Percentiles rank a stretch among this genome's conserved stretches.
phyloP scores from a whole-genome alignment of 2,888 invertebrate genomes.

The Phengaris arion region DNA sequence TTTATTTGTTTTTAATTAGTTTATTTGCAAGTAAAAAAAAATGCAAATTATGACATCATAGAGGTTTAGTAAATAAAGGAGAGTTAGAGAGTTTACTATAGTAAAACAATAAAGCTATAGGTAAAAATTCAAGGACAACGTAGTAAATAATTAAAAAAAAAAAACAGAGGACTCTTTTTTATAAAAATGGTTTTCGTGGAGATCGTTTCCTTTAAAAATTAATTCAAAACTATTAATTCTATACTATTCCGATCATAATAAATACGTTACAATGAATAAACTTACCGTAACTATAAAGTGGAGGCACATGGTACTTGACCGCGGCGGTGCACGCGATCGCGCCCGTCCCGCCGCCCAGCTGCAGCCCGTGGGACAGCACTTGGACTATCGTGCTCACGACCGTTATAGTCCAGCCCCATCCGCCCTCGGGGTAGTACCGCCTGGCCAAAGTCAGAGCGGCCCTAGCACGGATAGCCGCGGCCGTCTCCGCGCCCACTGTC shows the following conservation, averaged over 20 bases:
- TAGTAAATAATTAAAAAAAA: too few relatives aligned
- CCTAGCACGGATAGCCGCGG: slow-evolving; percentile 77
- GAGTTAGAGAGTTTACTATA: too few relatives aligned
- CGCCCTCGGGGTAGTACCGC: slow-evolving; percentile 92
- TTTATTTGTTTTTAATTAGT: background rate
- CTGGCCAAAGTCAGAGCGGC: slow-evolving; percentile 83
- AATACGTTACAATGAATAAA: slow-evolving; percentile 33
- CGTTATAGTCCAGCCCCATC: slow-evolving; percentile 92
- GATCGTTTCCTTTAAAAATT: too few relatives aligned
- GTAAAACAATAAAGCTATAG: too few relatives aligned
- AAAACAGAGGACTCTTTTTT: too few relatives aligned
- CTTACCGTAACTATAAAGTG: slow-evolving; percentile 83
- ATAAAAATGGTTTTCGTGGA: too few relatives aligned
- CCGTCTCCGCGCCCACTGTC: slow-evolving; percentile 68
- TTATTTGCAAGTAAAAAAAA: background rate
- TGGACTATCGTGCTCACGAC: slow-evolving; percentile 86
- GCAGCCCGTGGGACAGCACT: slow-evolving; percentile 86
- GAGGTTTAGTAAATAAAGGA: too few relatives aligned
- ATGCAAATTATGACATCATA: too few relatives aligned
- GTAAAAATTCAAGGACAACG: too few relatives aligned
- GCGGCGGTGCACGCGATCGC: slow-evolving; percentile 82
- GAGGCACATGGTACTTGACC: slow-evolving; percentile 80
- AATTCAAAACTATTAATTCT: too few relatives aligned
- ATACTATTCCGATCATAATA: too few relatives aligned
- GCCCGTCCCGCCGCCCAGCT: slow-evolving; percentile 83